These are phyloP conservation scores for Ctenodactylus gundi DNA, from an alignment of 2,113 vertebrate genomes.

Conservation along the genomic window DNA sequence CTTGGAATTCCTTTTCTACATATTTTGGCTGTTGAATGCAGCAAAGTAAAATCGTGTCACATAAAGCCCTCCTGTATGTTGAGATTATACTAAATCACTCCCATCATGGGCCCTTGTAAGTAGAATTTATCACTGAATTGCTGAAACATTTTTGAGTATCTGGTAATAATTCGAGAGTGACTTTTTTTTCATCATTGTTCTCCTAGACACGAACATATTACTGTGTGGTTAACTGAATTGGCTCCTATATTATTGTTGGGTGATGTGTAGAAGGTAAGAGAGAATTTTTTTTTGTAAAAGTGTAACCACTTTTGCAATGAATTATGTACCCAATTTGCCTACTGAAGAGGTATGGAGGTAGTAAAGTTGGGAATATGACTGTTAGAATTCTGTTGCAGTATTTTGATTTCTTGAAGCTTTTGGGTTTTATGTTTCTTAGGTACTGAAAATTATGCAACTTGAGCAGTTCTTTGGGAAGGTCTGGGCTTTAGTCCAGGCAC, in stretches of 20 bases:
- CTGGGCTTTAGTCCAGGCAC: slow-evolving; percentile 56
- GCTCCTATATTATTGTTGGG: background rate
- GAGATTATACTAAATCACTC: background rate
- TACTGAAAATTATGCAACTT: background rate
- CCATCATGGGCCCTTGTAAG: no score
- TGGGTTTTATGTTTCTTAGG: slow-evolving; percentile 22
- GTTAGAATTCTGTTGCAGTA: background rate
- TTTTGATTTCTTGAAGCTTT: background rate
- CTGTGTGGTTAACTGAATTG: background rate
- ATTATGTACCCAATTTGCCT: background rate
- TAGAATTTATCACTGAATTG: background rate
- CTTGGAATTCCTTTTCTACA: background rate
- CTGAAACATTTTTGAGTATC: background rate
- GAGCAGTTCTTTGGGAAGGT: slow-evolving; percentile 28
- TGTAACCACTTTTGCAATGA: background rate
- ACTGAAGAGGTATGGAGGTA: background rate
- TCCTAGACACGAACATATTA: background rate
- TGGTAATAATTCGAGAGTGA: background rate
- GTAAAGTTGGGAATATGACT: background rate
- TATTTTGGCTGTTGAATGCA: background rate
- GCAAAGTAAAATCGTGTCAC: accelerated
- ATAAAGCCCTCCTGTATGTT: background rate
- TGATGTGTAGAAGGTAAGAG: background rate
- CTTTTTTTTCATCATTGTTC: background rate
- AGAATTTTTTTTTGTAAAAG: background rate